Evolutionary conservation across 2,113 vertebrate species (phyloP).

Genomic region (Callipepla squamata): DNA sequence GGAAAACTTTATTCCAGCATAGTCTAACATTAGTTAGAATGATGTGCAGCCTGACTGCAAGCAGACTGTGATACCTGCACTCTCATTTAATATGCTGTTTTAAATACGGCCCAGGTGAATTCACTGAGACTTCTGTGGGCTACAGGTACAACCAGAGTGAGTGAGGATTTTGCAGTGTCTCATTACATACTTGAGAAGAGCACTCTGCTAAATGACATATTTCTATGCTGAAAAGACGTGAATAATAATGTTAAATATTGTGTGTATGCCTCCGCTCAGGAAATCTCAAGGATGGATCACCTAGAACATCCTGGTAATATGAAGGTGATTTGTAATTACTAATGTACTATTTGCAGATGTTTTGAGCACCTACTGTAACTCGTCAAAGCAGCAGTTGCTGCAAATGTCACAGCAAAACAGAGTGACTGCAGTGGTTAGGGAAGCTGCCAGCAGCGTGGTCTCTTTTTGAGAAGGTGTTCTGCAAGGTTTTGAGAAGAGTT

Average conservation of each 20-base stretch:
- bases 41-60: neutral
- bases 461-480: slow-evolving; percentile 29
- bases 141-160: neutral
- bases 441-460: neutral
- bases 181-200: neutral
- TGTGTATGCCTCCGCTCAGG: neutral
- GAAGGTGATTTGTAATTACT: neutral
- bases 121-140: neutral
- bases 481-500: slow-evolving; percentile 12
- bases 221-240: neutral
- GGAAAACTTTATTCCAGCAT: neutral
- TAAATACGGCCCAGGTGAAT: neutral
- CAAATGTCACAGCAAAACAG: neutral
- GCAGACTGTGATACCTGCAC: neutral
- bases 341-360: neutral
- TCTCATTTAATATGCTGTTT: neutral
- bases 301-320: neutral
- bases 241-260: neutral
- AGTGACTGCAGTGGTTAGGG: neutral
- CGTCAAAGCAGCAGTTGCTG: neutral
- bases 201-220: neutral
- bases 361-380: neutral
- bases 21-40: neutral
- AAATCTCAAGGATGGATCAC: neutral
- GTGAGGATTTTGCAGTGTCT: neutral